Evolutionary conservation across 2,888 invertebrate genomes (phyloP).

Genomic region (Ochropacha duplaris): DNA sequence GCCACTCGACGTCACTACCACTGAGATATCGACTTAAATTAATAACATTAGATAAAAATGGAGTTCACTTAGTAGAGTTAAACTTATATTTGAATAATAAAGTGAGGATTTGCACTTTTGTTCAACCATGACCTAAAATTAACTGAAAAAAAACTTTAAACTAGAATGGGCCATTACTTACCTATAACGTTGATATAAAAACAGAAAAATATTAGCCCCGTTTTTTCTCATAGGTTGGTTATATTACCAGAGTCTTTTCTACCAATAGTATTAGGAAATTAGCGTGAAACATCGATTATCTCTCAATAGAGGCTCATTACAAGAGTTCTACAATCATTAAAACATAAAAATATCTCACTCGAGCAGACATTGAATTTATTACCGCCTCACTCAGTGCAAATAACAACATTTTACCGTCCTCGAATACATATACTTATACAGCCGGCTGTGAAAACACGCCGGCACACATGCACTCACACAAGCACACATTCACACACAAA

Average conservation of each 20-base stretch:
- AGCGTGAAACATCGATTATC: background rate
- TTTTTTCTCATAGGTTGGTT: too few relatives aligned
- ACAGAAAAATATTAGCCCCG: too few relatives aligned
- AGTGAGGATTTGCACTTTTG: too few relatives aligned
- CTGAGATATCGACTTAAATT: too few relatives aligned
- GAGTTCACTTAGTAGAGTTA: too few relatives aligned
- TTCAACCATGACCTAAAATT: too few relatives aligned
- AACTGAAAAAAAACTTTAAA: too few relatives aligned
- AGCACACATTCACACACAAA: conserved; percentile 68
- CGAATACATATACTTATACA: conserved; percentile 47
- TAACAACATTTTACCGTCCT: conserved; percentile 77
- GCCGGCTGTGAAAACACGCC: conserved; percentile 76
- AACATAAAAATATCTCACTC: conserved; percentile 10
- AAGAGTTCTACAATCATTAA: conserved; percentile 2
- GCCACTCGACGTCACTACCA: too few relatives aligned
- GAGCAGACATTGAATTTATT: conserved; percentile 62
- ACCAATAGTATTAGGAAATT: background rate
- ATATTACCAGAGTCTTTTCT: background rate
- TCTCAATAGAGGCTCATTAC: background rate
- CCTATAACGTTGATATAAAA: too few relatives aligned
- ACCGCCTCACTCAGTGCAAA: conserved; percentile 64
- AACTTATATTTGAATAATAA: too few relatives aligned
- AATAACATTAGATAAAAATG: too few relatives aligned
- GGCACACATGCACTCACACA: conserved; percentile 51
- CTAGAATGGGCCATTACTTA: too few relatives aligned